phyloP scores from a whole-genome alignment of 2,888 invertebrate species.

The Eumacrocentrus americanus region DNA sequence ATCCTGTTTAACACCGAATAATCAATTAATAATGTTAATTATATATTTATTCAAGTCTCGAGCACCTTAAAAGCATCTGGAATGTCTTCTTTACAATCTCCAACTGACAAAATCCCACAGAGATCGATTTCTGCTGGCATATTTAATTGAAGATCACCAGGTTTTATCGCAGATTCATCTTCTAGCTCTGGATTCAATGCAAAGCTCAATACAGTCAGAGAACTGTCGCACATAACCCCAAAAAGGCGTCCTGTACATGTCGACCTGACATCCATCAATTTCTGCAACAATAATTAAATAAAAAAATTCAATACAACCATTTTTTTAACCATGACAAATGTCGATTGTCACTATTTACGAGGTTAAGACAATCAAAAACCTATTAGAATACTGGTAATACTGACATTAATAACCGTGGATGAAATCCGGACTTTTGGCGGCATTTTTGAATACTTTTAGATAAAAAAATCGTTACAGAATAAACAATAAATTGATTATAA shows the following conservation, averaged over 20 bases:
- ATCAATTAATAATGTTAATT: too few species aligned
- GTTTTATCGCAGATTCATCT: conserved; percentile 60
- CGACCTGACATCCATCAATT: conserved; percentile 69
- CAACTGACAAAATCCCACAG: conserved; percentile 76
- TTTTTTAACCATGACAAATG: not conserved
- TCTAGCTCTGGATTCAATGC: conserved; percentile 70
- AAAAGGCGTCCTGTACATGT: conserved; percentile 74
- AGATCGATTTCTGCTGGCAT: conserved; percentile 80
- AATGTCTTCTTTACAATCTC: conserved; percentile 67
- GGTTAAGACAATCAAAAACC: conserved; percentile 26
- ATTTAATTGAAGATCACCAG: conserved; percentile 67
- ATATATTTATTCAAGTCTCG: not conserved
- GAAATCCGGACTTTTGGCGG: conserved; percentile 78
- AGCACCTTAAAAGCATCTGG: conserved; percentile 67
- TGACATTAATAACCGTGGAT: conserved; percentile 72
- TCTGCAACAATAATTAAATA: conserved; percentile 62
- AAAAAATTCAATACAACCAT: not conserved
- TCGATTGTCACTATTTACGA: conserved; percentile 32
- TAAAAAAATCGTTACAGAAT: not conserved
- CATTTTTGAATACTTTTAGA: conserved; percentile 63
- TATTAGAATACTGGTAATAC: too few species aligned
- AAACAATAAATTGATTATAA: too few species aligned
- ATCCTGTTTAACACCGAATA: conserved; percentile 61
- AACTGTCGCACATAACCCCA: conserved; percentile 77
- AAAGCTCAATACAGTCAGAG: conserved; percentile 72